phyloP scores from a whole-genome alignment of 2,888 invertebrate genomes.

The Campoletis raptor region DNA sequence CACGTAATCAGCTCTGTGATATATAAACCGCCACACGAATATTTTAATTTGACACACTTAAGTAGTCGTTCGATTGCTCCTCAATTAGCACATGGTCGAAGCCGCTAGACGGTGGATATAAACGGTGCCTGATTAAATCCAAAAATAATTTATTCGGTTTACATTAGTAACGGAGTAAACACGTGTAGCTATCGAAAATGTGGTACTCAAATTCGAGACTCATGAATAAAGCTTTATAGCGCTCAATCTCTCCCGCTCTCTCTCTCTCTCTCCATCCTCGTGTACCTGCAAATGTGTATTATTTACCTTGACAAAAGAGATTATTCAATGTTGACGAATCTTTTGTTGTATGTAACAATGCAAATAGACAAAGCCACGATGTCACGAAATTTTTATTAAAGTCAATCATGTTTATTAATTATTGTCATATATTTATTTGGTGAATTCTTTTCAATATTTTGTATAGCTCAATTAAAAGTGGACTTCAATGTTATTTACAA shows the following conservation, averaged over 20 bases:
- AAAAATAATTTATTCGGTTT: conserved; percentile 54
- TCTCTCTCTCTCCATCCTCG: neutral
- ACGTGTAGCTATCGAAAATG: conserved; percentile 21
- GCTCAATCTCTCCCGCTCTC: neutral
- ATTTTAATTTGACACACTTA: conserved; percentile 61
- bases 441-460: neutral
- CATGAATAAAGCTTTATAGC: conserved; percentile 20
- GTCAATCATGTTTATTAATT: neutral
- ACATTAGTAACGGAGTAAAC: conserved; percentile 34
- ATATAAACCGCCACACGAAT: conserved; percentile 46
- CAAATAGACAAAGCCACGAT: neutral
- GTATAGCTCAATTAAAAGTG: neutral
- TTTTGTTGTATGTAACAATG: neutral
- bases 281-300: conserved; percentile 14
- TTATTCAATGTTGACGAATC: conserved; percentile 23
- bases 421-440: neutral
- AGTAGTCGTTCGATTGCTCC: conserved; percentile 54
- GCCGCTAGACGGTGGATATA: conserved; percentile 43
- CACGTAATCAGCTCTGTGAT: conserved; percentile 37
- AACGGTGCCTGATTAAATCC: conserved; percentile 45
- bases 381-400: neutral
- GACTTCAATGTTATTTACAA: neutral
- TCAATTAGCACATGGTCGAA: conserved; percentile 54
- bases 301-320: conserved; percentile 20
- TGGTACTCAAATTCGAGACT: conserved; percentile 28